A percentile compares a stretch with the other conserved stretches of the same genome.
Evolutionary conservation across 2,113 vertebrate genomes (phyloP).

Genomic region (Crypturellus undulatus): DNA sequence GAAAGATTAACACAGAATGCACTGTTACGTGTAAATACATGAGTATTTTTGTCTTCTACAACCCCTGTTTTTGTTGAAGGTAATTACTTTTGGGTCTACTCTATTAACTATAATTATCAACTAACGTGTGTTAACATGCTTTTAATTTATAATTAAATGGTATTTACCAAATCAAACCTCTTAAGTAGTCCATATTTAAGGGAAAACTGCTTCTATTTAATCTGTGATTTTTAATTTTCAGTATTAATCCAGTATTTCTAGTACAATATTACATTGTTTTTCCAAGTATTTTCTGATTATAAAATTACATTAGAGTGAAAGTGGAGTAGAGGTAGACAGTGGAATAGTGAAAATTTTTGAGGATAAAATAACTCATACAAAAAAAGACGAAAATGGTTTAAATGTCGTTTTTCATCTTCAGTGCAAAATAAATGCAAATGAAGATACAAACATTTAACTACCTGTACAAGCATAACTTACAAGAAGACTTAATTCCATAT

Average conservation of each 20-base stretch:
- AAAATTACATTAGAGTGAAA: not conserved
- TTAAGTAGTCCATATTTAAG: not conserved
- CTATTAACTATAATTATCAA: constrained; percentile 11
- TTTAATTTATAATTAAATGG: constrained; percentile 25
- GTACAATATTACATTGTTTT: not conserved
- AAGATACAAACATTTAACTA: not conserved
- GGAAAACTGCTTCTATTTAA: not conserved
- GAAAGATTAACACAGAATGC: not conserved
- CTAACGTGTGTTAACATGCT: not conserved
- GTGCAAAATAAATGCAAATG: not conserved
- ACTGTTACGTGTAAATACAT: not conserved
- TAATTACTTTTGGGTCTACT: constrained; percentile 38
- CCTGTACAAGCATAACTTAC: not conserved
- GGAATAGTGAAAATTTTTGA: not conserved
- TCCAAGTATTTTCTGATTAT: not conserved
- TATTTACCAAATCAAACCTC: constrained; percentile 10
- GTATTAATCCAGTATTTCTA: not conserved
- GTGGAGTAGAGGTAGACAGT: not conserved
- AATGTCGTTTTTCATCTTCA: not conserved
- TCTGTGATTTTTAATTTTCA: not conserved
- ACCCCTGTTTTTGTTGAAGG: not conserved
- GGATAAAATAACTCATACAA: not conserved
- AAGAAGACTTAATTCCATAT: not conserved
- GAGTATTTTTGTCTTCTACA: constrained; percentile 33
- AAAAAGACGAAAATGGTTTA: not conserved